A percentile compares a stretch with the other conserved stretches of the same genome.
Conservation (phyloP, 2,113 vertebrate genomes). For the Penelope pileata region DNA sequence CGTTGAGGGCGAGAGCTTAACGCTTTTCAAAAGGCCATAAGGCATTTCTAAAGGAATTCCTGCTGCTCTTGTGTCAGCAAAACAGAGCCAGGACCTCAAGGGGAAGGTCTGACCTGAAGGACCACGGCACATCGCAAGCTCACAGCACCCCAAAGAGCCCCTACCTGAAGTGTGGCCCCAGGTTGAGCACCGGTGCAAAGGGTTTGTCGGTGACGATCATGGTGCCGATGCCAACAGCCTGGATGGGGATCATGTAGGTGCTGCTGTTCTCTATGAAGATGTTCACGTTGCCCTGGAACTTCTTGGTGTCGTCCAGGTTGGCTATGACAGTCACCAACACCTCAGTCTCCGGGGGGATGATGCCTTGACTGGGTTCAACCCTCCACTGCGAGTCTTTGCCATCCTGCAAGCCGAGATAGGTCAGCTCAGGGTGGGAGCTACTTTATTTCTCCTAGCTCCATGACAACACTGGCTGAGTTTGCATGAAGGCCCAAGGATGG, state of each 20-base stretch:
- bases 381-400: conserved; percentile 74
- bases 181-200: conserved; percentile 79
- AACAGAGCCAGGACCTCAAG: background rate
- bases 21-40: background rate
- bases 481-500: background rate
- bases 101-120: background rate
- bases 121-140: background rate
- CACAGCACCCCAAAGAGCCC: background rate
- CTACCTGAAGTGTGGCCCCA: conserved; percentile 89
- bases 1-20: background rate
- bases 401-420: conserved; percentile 67
- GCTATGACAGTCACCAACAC: conserved; percentile 79
- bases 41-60: background rate
- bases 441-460: background rate
- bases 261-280: conserved; percentile 77
- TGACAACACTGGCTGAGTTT: fast-evolving
- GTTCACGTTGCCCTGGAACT: conserved; percentile 78
- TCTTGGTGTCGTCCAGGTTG: conserved; percentile 80
- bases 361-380: conserved; percentile 80
- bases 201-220: conserved; percentile 84
- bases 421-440: background rate
- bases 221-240: conserved; percentile 82
- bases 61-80: background rate
- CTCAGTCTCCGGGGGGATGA: conserved; percentile 70
- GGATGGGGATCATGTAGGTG: conserved; percentile 67